These are phyloP conservation scores for Megalops atlanticus DNA, from an alignment of 2,113 vertebrate species.

Conservation along the genomic window DNA sequence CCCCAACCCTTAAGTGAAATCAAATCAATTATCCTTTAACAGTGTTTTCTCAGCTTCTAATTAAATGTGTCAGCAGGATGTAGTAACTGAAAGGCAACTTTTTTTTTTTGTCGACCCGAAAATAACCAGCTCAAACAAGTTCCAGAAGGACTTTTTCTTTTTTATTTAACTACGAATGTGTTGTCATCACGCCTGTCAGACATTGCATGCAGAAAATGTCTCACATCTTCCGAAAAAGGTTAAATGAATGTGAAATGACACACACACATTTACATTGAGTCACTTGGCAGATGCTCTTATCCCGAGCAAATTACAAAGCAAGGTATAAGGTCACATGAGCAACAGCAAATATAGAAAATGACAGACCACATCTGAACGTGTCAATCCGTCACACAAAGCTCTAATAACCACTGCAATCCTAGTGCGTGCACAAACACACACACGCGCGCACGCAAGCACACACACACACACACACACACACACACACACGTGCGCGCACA, in stretches of 20 bases:
- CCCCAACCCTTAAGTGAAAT: neutral
- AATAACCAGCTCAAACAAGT: neutral
- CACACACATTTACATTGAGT: too few species aligned
- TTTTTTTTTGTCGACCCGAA: neutral
- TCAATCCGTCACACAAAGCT: too few species aligned
- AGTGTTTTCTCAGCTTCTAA: neutral
- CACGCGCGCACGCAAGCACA: neutral
- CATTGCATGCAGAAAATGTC: neutral
- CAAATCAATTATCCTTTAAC: conserved; percentile 11
- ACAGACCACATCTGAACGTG: too few species aligned
- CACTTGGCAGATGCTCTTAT: too few species aligned
- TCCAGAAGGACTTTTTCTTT: neutral
- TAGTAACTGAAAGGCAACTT: neutral
- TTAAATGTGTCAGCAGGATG: neutral
- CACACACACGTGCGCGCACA: too few species aligned
- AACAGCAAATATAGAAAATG: too few species aligned
- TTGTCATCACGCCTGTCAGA: neutral
- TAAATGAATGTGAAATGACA: too few species aligned
- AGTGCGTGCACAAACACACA: too few species aligned
- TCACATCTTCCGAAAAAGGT: neutral
- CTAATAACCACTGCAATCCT: too few species aligned
- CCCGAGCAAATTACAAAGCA: too few species aligned
- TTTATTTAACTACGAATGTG: neutral
- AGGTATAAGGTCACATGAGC: too few species aligned
- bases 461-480: too few species aligned